Evolutionary conservation across 2,888 invertebrate species (phyloP).

Genomic region (Epinotia brunnichana): DNA sequence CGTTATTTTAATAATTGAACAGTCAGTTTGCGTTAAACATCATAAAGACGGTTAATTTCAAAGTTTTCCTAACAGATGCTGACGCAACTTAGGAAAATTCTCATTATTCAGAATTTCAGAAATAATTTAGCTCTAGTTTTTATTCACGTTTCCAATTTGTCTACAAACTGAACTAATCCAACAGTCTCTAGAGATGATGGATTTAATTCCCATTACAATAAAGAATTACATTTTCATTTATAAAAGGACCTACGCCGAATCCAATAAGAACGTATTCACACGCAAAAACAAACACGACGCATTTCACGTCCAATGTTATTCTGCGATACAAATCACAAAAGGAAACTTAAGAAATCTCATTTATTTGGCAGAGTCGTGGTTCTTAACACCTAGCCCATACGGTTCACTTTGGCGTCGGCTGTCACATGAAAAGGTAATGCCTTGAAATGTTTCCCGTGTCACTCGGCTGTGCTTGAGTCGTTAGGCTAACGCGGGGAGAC

Average conservation of each 20-base stretch:
- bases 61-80: neutral
- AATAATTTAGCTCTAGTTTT: neutral
- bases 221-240: slow-evolving; percentile 5
- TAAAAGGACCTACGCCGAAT: neutral
- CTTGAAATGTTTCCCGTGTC: slow-evolving; percentile 20
- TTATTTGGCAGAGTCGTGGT: neutral
- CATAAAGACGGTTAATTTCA: neutral
- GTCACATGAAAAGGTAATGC: slow-evolving; percentile 13
- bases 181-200: neutral
- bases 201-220: neutral
- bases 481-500: slow-evolving; percentile 1
- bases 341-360: slow-evolving; percentile 20
- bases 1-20: neutral
- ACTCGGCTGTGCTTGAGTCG: neutral
- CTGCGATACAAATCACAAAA: slow-evolving; percentile 14
- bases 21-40: neutral
- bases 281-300: slow-evolving; percentile 13
- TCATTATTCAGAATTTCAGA: neutral
- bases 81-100: neutral
- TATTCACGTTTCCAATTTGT: neutral
- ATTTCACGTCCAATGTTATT: slow-evolving; percentile 23
- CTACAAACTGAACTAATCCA: neutral
- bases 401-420: neutral
- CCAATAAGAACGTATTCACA: slow-evolving; percentile 15
- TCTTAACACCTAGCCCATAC: neutral